Evolutionary conservation across 2,797 vertebrate species (phyloP).

Genomic region (Emys orbicularis): DNA sequence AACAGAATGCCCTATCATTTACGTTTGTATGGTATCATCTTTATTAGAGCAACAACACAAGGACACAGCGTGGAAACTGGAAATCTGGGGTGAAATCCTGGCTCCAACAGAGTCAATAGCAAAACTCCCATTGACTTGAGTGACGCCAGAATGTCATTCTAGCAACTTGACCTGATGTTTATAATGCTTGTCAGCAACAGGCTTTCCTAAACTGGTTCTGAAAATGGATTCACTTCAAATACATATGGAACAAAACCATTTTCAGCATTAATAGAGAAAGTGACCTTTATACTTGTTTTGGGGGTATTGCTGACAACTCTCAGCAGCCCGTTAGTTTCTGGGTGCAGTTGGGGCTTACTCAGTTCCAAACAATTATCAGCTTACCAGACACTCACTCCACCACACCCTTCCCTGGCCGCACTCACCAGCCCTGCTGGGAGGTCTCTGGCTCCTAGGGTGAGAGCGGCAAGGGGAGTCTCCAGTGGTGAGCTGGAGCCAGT

Average conservation of each 20-base stretch:
- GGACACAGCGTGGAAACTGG: not conserved
- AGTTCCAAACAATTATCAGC: not conserved
- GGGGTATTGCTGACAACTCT: not conserved
- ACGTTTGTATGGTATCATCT: not conserved
- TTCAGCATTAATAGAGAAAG: not conserved
- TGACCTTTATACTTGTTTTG: not conserved
- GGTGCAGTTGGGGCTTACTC: not conserved
- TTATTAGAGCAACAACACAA: not conserved
- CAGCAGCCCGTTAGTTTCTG: not conserved
- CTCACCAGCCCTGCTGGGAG: too few species aligned
- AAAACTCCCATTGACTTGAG: not conserved
- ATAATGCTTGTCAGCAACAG: not conserved
- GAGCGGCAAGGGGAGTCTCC: too few species aligned
- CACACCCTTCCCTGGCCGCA: too few species aligned
- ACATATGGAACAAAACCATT: not conserved
- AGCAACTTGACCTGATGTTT: not conserved
- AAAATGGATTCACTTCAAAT: not conserved
- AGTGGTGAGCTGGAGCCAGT: too few species aligned
- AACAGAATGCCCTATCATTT: not conserved
- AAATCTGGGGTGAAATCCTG: not conserved
- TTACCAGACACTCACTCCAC: too few species aligned
- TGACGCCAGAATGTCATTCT: not conserved
- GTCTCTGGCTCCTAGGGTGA: too few species aligned
- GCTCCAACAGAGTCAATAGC: not conserved
- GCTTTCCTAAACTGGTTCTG: not conserved